A percentile compares a stretch with the other conserved stretches of the same genome.
Conservation (phyloP, 1,140 invertebrate species). For the Nasonia giraulti region DNA sequence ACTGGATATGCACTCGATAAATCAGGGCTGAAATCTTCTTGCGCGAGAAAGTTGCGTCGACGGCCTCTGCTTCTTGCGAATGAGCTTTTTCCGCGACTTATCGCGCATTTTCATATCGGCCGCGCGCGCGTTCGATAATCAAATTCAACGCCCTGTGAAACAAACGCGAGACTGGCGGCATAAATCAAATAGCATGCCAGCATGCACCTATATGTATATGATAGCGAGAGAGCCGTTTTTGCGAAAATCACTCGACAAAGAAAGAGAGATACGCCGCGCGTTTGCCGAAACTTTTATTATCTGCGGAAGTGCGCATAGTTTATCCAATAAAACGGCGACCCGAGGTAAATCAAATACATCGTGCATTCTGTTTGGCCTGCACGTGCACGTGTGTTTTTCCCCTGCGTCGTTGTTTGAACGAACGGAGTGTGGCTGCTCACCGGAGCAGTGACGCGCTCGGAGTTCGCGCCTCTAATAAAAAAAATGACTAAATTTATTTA, state of each 20-base stretch:
- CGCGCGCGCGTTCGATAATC: neutral
- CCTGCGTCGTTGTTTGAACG: neutral
- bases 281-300: neutral
- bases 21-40: constrained; percentile 4
- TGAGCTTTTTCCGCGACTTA: neutral
- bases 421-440: too few species aligned
- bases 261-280: neutral
- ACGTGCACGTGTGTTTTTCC: neutral
- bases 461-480: too few species aligned
- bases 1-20: neutral
- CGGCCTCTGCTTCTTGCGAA: neutral
- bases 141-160: neutral
- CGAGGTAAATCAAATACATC: neutral
- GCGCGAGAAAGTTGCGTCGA: neutral
- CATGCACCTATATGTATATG: neutral
- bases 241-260: neutral
- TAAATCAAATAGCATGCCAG: neutral
- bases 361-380: neutral
- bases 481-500: too few species aligned
- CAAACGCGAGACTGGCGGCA: neutral
- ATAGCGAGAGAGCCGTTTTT: neutral
- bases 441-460: too few species aligned
- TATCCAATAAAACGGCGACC: neutral
- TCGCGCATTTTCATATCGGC: neutral
- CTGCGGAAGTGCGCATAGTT: neutral